Evolutionary conservation across 2,888 invertebrate species (phyloP).

Genomic region (Tribolium freemani): DNA sequence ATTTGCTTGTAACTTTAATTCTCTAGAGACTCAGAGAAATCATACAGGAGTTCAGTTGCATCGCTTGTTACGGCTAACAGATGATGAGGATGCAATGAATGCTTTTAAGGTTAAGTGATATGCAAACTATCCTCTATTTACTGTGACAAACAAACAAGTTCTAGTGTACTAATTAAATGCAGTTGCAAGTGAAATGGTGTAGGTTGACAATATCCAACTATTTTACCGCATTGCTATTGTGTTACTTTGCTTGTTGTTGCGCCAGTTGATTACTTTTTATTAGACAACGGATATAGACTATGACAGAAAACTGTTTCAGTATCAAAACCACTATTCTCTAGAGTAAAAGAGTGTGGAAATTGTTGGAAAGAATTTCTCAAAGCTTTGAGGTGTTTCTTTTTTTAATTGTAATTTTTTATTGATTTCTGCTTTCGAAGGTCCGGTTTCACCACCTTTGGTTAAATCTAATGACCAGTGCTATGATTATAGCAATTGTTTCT

Average conservation of each 20-base stretch:
- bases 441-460: too few relatives aligned
- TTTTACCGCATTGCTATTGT: background rate
- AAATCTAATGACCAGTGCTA: too few relatives aligned
- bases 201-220: background rate
- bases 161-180: background rate
- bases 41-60: background rate
- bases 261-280: too few relatives aligned
- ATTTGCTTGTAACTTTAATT: background rate
- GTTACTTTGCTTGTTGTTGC: background rate
- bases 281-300: too few relatives aligned
- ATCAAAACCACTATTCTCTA: too few relatives aligned
- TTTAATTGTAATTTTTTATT: too few relatives aligned
- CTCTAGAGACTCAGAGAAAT: background rate
- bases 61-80: background rate
- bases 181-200: background rate
- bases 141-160: background rate
- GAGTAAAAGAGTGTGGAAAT: too few relatives aligned
- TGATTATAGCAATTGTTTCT: too few relatives aligned
- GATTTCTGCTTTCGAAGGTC: too few relatives aligned
- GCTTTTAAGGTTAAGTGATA: background rate
- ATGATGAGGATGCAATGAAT: background rate
- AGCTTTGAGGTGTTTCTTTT: too few relatives aligned
- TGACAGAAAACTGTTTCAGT: too few relatives aligned
- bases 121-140: background rate
- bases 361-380: too few relatives aligned